These are phyloP conservation scores for Automeris io DNA, from an alignment of 2,888 invertebrate species.

Conservation along the genomic window DNA sequence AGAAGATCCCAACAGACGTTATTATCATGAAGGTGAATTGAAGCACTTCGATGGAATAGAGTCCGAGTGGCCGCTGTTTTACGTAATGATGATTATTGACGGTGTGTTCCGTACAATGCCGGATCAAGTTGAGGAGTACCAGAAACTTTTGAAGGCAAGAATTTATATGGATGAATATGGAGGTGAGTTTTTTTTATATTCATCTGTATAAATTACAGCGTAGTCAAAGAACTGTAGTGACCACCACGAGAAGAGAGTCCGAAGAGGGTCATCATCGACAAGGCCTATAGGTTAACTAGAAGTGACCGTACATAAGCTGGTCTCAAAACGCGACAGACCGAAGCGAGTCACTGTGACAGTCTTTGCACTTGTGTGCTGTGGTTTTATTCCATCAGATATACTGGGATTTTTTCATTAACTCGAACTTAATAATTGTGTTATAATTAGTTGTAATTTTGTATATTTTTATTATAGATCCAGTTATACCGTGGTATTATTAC, in stretches of 20 bases:
- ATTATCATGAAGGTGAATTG: conserved; percentile 93
- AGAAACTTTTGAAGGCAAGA: conserved; percentile 87
- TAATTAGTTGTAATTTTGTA: too few species aligned
- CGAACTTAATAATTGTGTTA: too few species aligned
- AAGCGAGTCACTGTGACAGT: too few species aligned
- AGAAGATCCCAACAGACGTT: conserved; percentile 87
- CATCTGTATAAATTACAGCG: neutral
- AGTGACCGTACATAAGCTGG: too few species aligned
- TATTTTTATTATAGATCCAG: conserved; percentile 81
- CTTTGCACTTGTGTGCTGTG: too few species aligned
- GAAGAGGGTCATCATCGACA: too few species aligned
- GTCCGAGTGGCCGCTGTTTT: conserved; percentile 98
- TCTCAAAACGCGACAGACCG: too few species aligned
- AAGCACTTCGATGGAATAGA: conserved; percentile 97
- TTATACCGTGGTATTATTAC: conserved; percentile 96
- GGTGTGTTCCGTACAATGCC: conserved; percentile 92
- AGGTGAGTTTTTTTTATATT: conserved; percentile 61
- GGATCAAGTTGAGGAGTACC: conserved; percentile 95
- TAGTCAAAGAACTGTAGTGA: too few species aligned
- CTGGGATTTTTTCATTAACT: too few species aligned
- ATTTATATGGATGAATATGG: conserved; percentile 89
- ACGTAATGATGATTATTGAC: conserved; percentile 96
- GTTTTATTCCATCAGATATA: too few species aligned
- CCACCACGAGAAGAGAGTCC: too few species aligned
- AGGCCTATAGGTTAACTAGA: too few species aligned